Conservation (phyloP, 2,113 vertebrate species). For the Edolisoma coerulescens region DNA sequence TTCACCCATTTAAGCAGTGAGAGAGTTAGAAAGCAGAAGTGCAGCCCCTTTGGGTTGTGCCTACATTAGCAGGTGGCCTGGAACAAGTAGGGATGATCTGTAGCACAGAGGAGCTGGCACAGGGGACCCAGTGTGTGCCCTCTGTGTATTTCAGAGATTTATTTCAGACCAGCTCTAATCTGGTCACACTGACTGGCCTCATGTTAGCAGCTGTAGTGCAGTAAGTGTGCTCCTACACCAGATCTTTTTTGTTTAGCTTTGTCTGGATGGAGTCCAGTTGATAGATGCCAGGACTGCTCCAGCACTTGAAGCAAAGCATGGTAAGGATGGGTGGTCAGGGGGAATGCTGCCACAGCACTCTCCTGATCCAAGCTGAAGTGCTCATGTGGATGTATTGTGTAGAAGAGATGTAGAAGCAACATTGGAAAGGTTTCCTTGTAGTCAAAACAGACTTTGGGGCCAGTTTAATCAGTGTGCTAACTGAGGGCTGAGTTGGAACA, state of each 20-base stretch:
- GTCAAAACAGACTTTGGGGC: background rate
- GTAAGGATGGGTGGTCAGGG: background rate
- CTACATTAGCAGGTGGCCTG: slow-evolving; percentile 10
- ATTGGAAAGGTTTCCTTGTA: background rate
- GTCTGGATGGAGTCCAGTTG: background rate
- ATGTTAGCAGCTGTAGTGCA: background rate
- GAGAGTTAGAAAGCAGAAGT: background rate
- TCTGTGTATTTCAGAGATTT: background rate
- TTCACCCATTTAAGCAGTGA: slow-evolving; percentile 25
- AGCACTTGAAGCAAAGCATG: rapidly evolving
- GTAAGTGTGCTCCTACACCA: background rate
- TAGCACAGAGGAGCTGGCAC: background rate
- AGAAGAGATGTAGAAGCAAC: background rate
- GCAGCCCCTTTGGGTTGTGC: background rate
- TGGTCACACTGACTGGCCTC: background rate
- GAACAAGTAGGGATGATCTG: background rate
- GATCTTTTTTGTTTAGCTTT: background rate
- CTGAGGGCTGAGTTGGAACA: background rate
- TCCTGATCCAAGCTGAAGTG: background rate
- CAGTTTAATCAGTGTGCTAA: background rate
- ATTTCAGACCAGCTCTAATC: background rate
- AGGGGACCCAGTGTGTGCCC: background rate
- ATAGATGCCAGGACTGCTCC: background rate
- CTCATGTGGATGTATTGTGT: background rate
- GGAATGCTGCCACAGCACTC: rapidly evolving